Evolutionary conservation across 2,797 vertebrate genomes (phyloP).

Genomic region (Rhinophrynus dorsalis): DNA sequence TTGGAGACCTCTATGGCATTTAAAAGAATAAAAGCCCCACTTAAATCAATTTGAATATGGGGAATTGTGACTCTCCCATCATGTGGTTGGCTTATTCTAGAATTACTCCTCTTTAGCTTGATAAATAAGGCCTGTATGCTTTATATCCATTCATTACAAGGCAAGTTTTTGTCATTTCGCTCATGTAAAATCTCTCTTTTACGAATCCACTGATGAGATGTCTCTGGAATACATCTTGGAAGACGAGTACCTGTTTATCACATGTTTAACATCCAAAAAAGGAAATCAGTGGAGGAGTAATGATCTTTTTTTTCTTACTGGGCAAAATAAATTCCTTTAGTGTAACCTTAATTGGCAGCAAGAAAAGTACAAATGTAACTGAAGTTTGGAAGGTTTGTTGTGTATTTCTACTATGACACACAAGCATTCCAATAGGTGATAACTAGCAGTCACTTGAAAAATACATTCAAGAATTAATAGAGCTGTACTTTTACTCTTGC

Average conservation of each 20-base stretch:
- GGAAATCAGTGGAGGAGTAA: constrained; percentile 14
- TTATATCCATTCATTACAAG: constrained; percentile 17
- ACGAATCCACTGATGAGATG: constrained; percentile 24
- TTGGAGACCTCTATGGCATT: no score
- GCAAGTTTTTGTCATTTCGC: neutral
- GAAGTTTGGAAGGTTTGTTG: neutral
- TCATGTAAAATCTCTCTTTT: constrained; percentile 12
- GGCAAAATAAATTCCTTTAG: constrained; percentile 19
- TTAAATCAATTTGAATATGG: no score
- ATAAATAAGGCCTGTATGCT: no score
- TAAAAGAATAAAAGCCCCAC: no score
- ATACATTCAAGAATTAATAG: no score
- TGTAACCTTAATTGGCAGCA: constrained; percentile 13
- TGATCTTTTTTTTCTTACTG: constrained; percentile 12
- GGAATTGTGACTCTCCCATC: no score
- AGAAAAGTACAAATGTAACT: constrained; percentile 10
- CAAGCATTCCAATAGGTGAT: neutral
- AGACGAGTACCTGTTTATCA: constrained; percentile 43
- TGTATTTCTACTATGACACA: neutral
- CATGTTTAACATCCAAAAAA: constrained; percentile 44
- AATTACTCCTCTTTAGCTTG: no score
- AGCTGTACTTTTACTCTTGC: no score
- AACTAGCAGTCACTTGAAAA: no score
- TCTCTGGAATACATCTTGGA: constrained; percentile 44
- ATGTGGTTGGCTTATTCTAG: no score